Percentiles rank a stretch among this genome's conserved stretches.
phyloP scores from a whole-genome alignment of 2,113 vertebrate genomes.

The Chinchilla lanigera region DNA sequence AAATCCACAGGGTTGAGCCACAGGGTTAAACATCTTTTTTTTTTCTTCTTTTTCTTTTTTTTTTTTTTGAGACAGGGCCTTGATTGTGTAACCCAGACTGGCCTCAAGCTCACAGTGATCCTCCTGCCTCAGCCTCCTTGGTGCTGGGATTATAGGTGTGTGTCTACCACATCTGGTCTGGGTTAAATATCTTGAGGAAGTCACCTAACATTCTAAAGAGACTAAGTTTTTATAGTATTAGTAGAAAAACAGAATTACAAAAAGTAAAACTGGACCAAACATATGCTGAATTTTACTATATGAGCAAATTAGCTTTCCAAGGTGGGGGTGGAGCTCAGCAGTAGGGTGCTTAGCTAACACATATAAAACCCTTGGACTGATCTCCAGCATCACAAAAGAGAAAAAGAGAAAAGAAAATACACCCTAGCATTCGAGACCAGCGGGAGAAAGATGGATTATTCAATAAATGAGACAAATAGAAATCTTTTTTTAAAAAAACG shows the following conservation, averaged over 20 bases:
- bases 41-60: no score
- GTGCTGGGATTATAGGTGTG: no score
- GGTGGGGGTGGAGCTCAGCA: not conserved
- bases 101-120: no score
- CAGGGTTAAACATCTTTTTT: not conserved
- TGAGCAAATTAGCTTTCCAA: not conserved
- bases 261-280: not conserved
- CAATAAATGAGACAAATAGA: not conserved
- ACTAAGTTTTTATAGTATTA: not conserved
- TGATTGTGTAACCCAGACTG: no score
- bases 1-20: not conserved
- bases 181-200: conserved; percentile 17
- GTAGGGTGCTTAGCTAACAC: not conserved
- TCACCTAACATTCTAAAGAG: not conserved
- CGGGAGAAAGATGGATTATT: not conserved
- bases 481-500: not conserved
- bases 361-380: not conserved
- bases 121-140: no score
- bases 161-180: no score
- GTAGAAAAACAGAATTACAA: not conserved
- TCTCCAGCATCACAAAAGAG: not conserved
- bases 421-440: not conserved
- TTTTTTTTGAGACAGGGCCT: no score
- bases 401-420: not conserved
- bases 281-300: not conserved